Evolutionary conservation across 35 echinoderm and acorn worm species (phyloP).

Genomic region (Hemicentrotus pulcherrimus): DNA sequence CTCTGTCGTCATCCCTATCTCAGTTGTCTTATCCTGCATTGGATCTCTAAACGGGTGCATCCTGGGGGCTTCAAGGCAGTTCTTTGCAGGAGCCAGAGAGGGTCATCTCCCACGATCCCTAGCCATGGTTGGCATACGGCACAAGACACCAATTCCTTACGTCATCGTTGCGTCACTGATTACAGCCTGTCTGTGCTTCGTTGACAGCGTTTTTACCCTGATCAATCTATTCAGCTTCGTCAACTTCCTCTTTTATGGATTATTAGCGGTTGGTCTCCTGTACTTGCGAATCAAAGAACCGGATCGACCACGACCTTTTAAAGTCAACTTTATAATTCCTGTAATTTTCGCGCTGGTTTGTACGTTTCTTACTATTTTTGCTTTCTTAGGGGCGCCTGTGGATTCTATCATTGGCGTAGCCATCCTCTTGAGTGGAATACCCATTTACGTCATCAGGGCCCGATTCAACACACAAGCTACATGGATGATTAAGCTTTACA

Average conservation of each 20-base stretch:
- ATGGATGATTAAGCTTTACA: not conserved
- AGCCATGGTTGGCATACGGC: not conserved
- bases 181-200: not conserved
- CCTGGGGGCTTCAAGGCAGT: not conserved
- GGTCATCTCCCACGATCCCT: not conserved
- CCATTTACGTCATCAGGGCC: not conserved
- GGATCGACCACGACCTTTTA: not conserved
- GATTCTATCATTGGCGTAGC: not conserved
- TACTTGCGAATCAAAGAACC: constrained; percentile 29
- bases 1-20: constrained; percentile 35
- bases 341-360: not conserved
- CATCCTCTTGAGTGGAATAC: not conserved
- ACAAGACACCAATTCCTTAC: not conserved
- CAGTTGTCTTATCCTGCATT: constrained; percentile 40
- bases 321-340: not conserved
- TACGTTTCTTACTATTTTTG: not conserved
- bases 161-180: not conserved
- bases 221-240: not conserved
- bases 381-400: not conserved
- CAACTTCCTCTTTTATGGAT: not conserved
- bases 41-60: constrained; percentile 30
- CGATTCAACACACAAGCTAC: not conserved
- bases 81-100: not conserved
- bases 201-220: not conserved
- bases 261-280: not conserved